Percentiles rank a stretch among this genome's conserved stretches.
phyloP scores from a whole-genome alignment of 2,888 invertebrate genomes.

The Melinopterus prodromus region DNA sequence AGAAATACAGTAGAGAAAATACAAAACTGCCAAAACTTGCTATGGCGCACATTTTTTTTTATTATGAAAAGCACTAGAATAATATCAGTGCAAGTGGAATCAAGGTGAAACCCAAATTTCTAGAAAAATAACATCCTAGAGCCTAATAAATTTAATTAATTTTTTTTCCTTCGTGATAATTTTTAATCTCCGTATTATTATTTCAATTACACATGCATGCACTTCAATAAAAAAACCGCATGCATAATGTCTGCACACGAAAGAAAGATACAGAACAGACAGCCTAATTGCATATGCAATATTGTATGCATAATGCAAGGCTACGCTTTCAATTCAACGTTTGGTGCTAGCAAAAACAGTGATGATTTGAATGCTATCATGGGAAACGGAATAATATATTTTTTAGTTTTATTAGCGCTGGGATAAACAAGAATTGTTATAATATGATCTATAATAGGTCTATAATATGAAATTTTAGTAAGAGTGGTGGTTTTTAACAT shows the following conservation, averaged over 20 bases:
- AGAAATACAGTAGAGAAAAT: no score
- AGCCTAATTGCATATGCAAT: neutral
- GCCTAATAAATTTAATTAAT: no score
- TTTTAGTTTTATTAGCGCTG: neutral
- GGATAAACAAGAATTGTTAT: neutral
- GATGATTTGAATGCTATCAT: no score
- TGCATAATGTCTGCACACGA: neutral
- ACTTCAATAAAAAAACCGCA: neutral
- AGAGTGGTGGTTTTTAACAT: constrained; percentile 37
- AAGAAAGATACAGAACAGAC: neutral
- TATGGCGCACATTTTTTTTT: no score
- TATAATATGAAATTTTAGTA: neutral
- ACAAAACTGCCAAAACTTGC: no score
- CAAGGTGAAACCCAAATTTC: no score
- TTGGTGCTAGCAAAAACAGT: no score
- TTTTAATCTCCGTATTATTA: neutral
- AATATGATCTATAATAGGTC: neutral
- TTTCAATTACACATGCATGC: neutral
- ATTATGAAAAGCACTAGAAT: no score
- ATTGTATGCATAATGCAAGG: neutral
- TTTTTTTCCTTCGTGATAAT: no score
- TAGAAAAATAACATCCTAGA: no score
- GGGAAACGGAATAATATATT: neutral
- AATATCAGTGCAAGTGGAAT: no score
- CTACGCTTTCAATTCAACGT: no score